phyloP scores from a whole-genome alignment of 2,888 invertebrate genomes.

The Chrysodeixis includens region DNA sequence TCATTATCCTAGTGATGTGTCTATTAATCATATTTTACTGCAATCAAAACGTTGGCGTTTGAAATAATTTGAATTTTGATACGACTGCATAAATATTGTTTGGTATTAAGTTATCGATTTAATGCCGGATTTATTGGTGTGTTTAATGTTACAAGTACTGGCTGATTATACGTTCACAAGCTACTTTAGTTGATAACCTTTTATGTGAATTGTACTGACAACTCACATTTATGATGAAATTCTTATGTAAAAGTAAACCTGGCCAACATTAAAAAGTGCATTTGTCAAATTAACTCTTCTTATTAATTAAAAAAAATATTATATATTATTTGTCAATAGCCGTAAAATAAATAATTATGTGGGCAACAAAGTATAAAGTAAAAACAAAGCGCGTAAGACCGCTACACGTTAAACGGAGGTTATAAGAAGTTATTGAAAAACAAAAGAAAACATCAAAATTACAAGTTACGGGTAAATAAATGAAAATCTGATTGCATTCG shows the following conservation, averaged over 20 bases:
- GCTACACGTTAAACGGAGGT: conserved; percentile 43
- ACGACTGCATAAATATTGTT: background rate
- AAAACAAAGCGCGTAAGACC: conserved; percentile 47
- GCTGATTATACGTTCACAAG: no score
- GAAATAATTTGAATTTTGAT: conserved; percentile 13
- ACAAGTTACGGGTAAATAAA: conserved; percentile 72
- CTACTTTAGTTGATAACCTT: no score
- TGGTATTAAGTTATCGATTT: background rate
- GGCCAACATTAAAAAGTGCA: no score
- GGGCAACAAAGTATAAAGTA: conserved; percentile 32
- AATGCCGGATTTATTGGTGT: background rate
- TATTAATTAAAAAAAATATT: no score
- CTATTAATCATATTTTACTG: conserved; percentile 24
- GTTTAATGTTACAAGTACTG: background rate
- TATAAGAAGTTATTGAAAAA: conserved; percentile 36
- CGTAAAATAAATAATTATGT: conserved; percentile 19
- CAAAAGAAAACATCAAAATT: conserved; percentile 66
- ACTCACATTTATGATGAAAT: no score
- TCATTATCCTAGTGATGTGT: conserved; percentile 23
- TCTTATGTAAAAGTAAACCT: no score
- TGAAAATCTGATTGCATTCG: conserved; percentile 80
- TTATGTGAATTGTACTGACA: no score
- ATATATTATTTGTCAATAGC: no score
- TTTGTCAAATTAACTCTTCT: no score
- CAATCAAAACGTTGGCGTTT: background rate